Base-by-base conservation (phyloP, 2,797 vertebrate species). In the Cyclopterus lumpus region DNA sequence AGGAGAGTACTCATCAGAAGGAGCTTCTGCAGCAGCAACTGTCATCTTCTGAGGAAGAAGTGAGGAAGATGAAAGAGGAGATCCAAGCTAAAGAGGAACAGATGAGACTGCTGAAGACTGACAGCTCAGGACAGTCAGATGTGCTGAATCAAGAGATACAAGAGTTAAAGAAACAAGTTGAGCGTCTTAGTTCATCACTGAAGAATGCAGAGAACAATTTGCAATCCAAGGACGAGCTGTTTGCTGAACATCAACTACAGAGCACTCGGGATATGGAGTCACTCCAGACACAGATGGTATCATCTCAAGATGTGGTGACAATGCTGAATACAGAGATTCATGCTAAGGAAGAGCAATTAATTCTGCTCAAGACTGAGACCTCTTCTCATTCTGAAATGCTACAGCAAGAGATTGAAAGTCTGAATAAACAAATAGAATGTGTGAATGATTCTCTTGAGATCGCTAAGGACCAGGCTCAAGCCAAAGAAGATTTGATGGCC, bases 91-190 rank as follows among this genome's bases (percentile, higher is more conserved):
- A 88, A 73, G 83, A 91, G 44, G 61, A 86, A 20, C 75, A 91
- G 32, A 58, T 92, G 11, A 61, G 57, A 20, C 6, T 42, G 44
- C 62, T 91, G 20, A 87, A 0, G 15, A 61, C 62, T 2, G 68
- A 82, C 8, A 68, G 66, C 11, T 60, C 73, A 6, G 28, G 65
- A 20, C 75, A 88, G 28, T 81, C 63, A 0, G 10, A 70, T 9
- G 6, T 73, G 1, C 34, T 83, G 2, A 67, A 93, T 18, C 89
- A 96, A 32, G 93, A 96, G 81, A 86, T 91, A 0, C 91, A 96
- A 63, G 84, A 86, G 32, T 93, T 94, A 49, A 94, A 93, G 0
- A 93, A 0, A 38, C 77, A 77, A 18, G 65, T 86, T 7, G 79
- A 91, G 42, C 24, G n/a, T 58, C 80, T 90, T 24, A 10, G 20